Percentiles rank a stretch among this genome's conserved stretches.
These are phyloP conservation scores for Aplysia californica DNA, from an alignment of 1,140 invertebrate genomes.

Conservation along the genomic window DNA sequence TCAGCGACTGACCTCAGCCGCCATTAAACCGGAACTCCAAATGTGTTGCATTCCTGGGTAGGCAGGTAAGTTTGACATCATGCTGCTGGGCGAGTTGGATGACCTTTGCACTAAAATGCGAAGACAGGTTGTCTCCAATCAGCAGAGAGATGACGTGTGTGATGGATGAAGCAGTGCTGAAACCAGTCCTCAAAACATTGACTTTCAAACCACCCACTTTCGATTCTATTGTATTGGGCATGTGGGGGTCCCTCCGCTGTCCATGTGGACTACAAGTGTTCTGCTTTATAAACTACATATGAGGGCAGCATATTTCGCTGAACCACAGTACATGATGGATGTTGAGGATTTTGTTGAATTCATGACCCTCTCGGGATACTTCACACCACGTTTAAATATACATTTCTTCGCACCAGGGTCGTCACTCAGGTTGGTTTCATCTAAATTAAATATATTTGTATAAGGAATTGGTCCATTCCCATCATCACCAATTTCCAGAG, in stretches of 20 bases:
- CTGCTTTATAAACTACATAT: constrained; percentile 64
- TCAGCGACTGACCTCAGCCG: too few species aligned
- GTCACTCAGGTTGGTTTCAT: constrained; percentile 67
- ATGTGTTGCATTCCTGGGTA: not conserved
- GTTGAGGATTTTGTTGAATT: constrained; percentile 53
- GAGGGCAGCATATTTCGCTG: constrained; percentile 47
- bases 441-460: constrained; percentile 44
- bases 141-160: constrained; percentile 42
- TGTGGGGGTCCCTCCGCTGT: constrained; percentile 48
- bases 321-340: constrained; percentile 14
- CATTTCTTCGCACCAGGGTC: constrained; percentile 62
- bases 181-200: constrained; percentile 60
- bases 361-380: constrained; percentile 49
- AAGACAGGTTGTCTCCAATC: constrained; percentile 66
- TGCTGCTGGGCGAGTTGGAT: not conserved
- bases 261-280: constrained; percentile 54
- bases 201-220: constrained; percentile 63
- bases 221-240: constrained; percentile 50
- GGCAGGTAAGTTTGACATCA: not conserved
- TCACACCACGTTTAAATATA: constrained; percentile 51
- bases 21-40: too few species aligned
- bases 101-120: constrained; percentile 54
- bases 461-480: not conserved
- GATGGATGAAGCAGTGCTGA: constrained; percentile 24
- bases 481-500: constrained; percentile 50